Percentiles rank a stretch among this genome's conserved stretches.
Conservation (phyloP, 2,888 invertebrate species). For the Caenorhabditis wallacei region DNA sequence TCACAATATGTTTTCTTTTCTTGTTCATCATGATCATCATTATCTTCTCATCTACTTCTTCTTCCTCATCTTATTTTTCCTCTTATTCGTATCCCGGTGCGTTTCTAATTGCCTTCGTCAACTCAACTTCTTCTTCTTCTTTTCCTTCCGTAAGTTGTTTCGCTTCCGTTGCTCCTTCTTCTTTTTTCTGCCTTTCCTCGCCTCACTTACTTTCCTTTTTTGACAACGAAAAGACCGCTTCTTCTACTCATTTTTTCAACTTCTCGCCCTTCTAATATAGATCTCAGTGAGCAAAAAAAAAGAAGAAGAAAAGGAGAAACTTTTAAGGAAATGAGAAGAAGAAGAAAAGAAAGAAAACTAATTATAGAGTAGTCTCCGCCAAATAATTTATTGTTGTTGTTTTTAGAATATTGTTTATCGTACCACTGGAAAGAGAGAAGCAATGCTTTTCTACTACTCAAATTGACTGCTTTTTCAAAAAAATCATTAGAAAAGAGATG, state of each 20-base stretch:
- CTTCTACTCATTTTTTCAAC: constrained; percentile 39
- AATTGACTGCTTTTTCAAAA: constrained; percentile 3
- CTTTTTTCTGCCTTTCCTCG: constrained; percentile 20
- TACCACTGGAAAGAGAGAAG: too few relatives aligned
- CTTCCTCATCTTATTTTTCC: too few relatives aligned
- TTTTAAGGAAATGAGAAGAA: constrained; percentile 16
- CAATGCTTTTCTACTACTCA: not conserved
- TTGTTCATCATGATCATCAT: constrained; percentile 28
- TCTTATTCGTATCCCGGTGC: constrained; percentile 4
- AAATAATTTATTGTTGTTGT: constrained; percentile 57
- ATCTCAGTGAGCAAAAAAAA: constrained; percentile 24
- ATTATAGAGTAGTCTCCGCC: constrained; percentile 43
- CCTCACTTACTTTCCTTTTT: constrained; percentile 52
- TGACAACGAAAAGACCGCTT: constrained; percentile 21
- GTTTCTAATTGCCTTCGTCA: constrained; percentile 58
- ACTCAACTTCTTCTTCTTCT: constrained; percentile 33
- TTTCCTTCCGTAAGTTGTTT: constrained; percentile 43
- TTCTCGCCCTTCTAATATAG: constrained; percentile 51
- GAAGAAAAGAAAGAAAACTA: constrained; percentile 47
- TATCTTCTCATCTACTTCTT: not conserved
- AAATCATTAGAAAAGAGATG: not conserved
- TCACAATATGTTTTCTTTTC: not conserved
- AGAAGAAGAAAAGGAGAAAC: constrained; percentile 18
- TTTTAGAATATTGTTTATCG: constrained; percentile 54
- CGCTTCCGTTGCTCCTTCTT: constrained; percentile 47